Conservation (phyloP, 1,140 invertebrate species). For the Amphibalanus amphitrite region DNA sequence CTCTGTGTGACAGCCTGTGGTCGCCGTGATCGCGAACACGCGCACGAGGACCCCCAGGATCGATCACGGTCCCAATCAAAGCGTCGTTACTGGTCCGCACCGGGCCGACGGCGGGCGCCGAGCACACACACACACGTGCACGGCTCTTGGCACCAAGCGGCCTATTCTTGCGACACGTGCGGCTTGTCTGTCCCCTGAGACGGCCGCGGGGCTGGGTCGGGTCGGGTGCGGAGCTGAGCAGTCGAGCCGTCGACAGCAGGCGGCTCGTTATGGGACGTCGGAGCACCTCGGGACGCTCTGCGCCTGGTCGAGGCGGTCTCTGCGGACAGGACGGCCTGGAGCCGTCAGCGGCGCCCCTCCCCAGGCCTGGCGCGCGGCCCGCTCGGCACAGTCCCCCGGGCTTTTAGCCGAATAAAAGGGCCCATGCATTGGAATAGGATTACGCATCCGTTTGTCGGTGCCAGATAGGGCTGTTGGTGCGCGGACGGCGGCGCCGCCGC, state of each 20-base stretch:
- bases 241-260: too few relatives aligned
- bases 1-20: neutral
- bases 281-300: too few relatives aligned
- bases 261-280: too few relatives aligned
- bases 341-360: neutral
- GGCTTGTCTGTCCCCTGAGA: too few relatives aligned
- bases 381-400: neutral
- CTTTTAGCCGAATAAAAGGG: neutral
- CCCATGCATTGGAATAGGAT: neutral
- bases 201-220: too few relatives aligned
- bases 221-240: too few relatives aligned
- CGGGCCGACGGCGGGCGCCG: too few relatives aligned
- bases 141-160: neutral
- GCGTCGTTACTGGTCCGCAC: neutral
- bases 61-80: neutral
- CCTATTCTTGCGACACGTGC: neutral
- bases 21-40: neutral
- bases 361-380: too few relatives aligned
- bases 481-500: too few relatives aligned
- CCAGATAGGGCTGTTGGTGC: neutral
- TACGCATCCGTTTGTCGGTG: neutral
- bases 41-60: neutral
- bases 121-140: neutral
- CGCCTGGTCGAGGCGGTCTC: too few relatives aligned
- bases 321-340: too few relatives aligned